Base-by-base conservation (phyloP, 1,140 invertebrate genomes). In the Lethocerus indicus region DNA sequence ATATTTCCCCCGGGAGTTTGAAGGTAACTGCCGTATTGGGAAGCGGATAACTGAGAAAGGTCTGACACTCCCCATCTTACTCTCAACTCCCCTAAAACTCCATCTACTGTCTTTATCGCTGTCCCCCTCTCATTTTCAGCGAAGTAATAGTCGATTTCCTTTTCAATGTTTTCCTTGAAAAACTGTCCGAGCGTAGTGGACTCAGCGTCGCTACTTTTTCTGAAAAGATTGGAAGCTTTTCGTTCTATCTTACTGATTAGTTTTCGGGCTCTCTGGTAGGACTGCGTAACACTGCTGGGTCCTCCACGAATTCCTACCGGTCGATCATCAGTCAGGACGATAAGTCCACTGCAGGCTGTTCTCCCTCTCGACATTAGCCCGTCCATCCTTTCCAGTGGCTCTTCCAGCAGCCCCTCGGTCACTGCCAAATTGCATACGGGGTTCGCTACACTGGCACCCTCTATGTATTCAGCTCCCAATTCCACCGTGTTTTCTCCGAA, bases 401-500 rank as follows among this genome's bases (percentile, higher is more conserved):
- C 58, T 46, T 14, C 71, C 28, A 79, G 51, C 2, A 80, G 62
- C 29, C 72, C 69, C 52, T 79, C 75, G 59, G 76, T 72, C 2
- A 73, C 73, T 2, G 78, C 78, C 29, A 80, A 54, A 4, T 73
- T 77, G 58, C 72, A 81, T 2, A 77, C 69, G 2, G 77, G 72
- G 61, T 81, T 81, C 7, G 72, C 70, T 18, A 75, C 63, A 60
- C 74, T 75, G 12, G 74, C 77, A 21, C 78, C 73, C 50, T 72
- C 71, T 54, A 80, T 79, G 67, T 69, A 76, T 32, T 73, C 69
- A 1, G 78, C 79, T 0, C 81, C 81, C 68, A 83, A 71, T 63
- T 85, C 81, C 9, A 79, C 75, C 3, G 78, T 71, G 1, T 75
- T 70, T 51, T 83, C 79, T 26, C 78, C 78, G 21, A 83, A 64